Evolutionary conservation across 2,888 invertebrate genomes (phyloP).

Genomic region (Agrenia bidenticulata): DNA sequence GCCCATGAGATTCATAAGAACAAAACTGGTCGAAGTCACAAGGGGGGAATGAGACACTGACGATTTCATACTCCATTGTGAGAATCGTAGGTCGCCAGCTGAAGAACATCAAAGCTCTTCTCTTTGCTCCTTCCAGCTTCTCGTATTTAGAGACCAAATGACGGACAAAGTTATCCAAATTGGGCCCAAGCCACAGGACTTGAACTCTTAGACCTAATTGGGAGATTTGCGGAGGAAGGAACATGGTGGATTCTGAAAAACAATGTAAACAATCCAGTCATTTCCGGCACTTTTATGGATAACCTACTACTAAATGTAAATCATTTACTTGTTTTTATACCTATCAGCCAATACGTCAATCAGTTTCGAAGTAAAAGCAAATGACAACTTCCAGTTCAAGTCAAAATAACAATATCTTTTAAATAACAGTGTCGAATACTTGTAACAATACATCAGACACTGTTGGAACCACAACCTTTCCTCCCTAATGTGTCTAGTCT

Average conservation of each 20-base stretch:
- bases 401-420: too few species aligned
- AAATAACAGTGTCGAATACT: too few species aligned
- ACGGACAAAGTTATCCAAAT: constrained; percentile 58
- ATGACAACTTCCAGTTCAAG: constrained; percentile 9
- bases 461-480: too few species aligned
- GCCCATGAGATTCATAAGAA: constrained; percentile 68
- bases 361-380: neutral
- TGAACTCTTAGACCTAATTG: constrained; percentile 65
- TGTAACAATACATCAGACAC: too few species aligned
- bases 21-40: constrained; percentile 63
- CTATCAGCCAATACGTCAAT: too few species aligned
- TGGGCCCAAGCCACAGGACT: constrained; percentile 69
- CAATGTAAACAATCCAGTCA: constrained; percentile 7
- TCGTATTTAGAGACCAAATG: constrained; percentile 42
- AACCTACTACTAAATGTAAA: too few species aligned
- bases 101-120: constrained; percentile 61
- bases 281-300: neutral
- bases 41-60: constrained; percentile 64
- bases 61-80: constrained; percentile 54
- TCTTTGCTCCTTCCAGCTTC: constrained; percentile 1
- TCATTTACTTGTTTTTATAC: too few species aligned
- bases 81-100: constrained; percentile 66
- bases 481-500: too few species aligned
- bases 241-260: constrained; percentile 59
- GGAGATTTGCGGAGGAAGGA: constrained; percentile 65